Percentiles rank a stretch among this genome's conserved stretches.
Conservation (phyloP, 1,140 invertebrate species). For the Micrasema minimum region DNA sequence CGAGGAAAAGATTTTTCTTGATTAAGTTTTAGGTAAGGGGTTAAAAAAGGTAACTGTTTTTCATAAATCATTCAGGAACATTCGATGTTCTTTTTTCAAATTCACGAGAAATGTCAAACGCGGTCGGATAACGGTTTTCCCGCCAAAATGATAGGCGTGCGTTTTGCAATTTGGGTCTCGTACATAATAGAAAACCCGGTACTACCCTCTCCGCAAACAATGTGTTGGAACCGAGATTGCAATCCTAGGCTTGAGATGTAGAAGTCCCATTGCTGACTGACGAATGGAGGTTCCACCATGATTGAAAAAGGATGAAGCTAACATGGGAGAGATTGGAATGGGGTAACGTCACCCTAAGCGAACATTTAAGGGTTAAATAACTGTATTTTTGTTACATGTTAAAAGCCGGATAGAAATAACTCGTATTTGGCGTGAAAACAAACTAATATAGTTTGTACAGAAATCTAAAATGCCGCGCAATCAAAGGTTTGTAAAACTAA, state of each 20-base stretch:
- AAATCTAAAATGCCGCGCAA: too few species aligned
- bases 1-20: too few species aligned
- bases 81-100: too few species aligned
- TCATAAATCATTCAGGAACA: neutral
- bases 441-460: too few species aligned
- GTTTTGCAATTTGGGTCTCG: slow-evolving; percentile 44
- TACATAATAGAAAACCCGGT: slow-evolving; percentile 44
- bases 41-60: neutral
- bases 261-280: slow-evolving; percentile 43
- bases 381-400: too few species aligned
- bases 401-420: too few species aligned
- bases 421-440: too few species aligned
- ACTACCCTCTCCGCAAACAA: slow-evolving; percentile 44
- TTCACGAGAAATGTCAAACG: slow-evolving; percentile 12
- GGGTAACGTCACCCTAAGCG: slow-evolving; percentile 29
- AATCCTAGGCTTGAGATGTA: slow-evolving; percentile 34
- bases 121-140: slow-evolving; percentile 37
- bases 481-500: too few species aligned
- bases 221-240: slow-evolving; percentile 44
- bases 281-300: slow-evolving; percentile 47
- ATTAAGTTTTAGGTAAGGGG: neutral
- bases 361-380: slow-evolving; percentile 32
- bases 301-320: slow-evolving; percentile 51
- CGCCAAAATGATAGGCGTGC: slow-evolving; percentile 20
- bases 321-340: slow-evolving; percentile 42